Conservation (phyloP, 2,888 invertebrate species). For the Amphipyra tragopoginis region DNA sequence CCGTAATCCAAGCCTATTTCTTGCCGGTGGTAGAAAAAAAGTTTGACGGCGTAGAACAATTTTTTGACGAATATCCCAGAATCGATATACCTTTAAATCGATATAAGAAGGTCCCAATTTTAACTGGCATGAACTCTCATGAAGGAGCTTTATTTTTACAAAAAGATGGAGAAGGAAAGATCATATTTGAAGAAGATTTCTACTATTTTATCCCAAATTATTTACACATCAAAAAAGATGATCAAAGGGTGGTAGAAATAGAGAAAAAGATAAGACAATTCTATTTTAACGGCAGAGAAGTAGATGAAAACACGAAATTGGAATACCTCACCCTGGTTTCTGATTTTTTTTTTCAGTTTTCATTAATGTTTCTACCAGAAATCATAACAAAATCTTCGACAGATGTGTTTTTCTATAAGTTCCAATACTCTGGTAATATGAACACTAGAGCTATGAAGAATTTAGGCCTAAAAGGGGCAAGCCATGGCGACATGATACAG, state of each 20-base stretch:
- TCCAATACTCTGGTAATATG: constrained; percentile 76
- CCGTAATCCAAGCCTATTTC: constrained; percentile 69
- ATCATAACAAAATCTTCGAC: constrained; percentile 61
- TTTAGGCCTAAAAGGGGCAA: constrained; percentile 74
- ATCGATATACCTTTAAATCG: constrained; percentile 65
- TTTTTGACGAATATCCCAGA: constrained; percentile 73
- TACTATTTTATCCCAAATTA: constrained; percentile 73
- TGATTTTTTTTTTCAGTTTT: constrained; percentile 73
- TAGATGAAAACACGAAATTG: constrained; percentile 56
- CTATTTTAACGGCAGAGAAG: constrained; percentile 70
- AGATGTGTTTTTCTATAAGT: constrained; percentile 71
- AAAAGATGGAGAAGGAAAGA: constrained; percentile 65
- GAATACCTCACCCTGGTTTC: constrained; percentile 73
- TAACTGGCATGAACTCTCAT: constrained; percentile 70
- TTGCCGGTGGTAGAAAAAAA: constrained; percentile 77
- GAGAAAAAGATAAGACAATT: constrained; percentile 64
- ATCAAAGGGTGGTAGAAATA: constrained; percentile 55
- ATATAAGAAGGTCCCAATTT: constrained; percentile 71
- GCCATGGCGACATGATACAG: constrained; percentile 80
- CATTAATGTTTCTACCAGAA: constrained; percentile 70
- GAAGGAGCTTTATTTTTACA: constrained; percentile 77
- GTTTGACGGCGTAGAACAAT: constrained; percentile 72
- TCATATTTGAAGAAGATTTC: constrained; percentile 71
- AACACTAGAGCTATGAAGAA: constrained; percentile 75
- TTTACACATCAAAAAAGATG: constrained; percentile 59